A percentile compares a stretch with the other conserved stretches of the same genome.
Evolutionary conservation across 2,113 vertebrate species (phyloP).

Genomic region (Struthio camelus): DNA sequence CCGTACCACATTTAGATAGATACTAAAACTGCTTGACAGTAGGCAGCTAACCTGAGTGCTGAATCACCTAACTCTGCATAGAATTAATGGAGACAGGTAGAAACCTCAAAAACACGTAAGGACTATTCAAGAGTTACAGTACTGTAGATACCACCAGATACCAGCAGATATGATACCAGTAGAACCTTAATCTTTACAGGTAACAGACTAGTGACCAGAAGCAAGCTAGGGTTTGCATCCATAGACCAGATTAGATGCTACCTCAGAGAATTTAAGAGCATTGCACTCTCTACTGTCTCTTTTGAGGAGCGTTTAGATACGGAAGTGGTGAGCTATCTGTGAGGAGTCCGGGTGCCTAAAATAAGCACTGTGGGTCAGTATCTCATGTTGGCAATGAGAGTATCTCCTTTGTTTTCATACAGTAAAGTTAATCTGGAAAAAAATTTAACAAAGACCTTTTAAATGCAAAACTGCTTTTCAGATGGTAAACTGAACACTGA

Average conservation of each 20-base stretch:
- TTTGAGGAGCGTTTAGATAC: not conserved
- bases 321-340: not conserved
- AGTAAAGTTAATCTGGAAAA: not conserved
- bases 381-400: not conserved
- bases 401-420: not conserved
- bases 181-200: not conserved
- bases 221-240: not conserved
- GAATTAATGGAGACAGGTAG: not conserved
- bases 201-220: fast-evolving
- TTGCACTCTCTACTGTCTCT: not conserved
- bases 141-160: not conserved
- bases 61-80: not conserved
- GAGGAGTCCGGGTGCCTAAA: not conserved
- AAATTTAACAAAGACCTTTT: not conserved
- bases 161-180: too few relatives aligned
- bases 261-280: not conserved
- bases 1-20: not conserved
- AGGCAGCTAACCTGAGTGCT: not conserved
- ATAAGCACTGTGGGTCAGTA: not conserved
- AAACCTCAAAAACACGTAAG: not conserved
- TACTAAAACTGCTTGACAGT: not conserved
- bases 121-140: not conserved
- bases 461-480: not conserved
- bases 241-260: not conserved
- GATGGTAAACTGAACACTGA: not conserved